Conservation (phyloP, 2,797 vertebrate species). For the Eulemur coronatus region DNA sequence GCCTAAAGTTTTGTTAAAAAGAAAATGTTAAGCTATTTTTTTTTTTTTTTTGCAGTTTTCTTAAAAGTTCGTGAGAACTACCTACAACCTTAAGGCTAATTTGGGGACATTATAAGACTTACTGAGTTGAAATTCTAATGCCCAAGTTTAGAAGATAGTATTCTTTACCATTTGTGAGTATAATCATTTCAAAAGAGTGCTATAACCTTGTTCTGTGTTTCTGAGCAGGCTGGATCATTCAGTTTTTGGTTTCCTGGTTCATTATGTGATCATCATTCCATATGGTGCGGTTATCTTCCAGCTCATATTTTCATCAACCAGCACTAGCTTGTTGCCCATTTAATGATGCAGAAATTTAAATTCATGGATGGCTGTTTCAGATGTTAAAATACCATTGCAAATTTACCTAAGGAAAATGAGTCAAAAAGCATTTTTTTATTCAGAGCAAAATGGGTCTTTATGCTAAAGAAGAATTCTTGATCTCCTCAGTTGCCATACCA, state of each 20-base stretch:
- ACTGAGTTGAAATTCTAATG: not conserved
- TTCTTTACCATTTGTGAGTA: not conserved
- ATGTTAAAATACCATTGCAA: constrained; percentile 76
- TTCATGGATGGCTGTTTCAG: constrained; percentile 69
- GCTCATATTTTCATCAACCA: constrained; percentile 76
- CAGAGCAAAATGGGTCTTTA: constrained; percentile 58
- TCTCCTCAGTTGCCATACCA: constrained; percentile 36
- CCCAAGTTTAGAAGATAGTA: not conserved
- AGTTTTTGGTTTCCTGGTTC: constrained; percentile 62
- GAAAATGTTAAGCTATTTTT: not conserved
- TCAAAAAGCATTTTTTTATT: constrained; percentile 68
- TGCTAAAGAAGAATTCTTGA: constrained; percentile 62
- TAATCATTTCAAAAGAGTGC: not conserved
- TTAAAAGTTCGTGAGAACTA: not conserved
- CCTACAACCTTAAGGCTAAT: not conserved
- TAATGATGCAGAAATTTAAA: constrained; percentile 80
- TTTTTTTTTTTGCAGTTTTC: not conserved
- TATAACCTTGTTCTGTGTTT: constrained; percentile 50
- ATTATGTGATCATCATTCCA: constrained; percentile 69
- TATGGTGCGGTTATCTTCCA: constrained; percentile 72
- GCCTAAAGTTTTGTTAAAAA: not conserved
- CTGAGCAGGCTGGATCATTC: not conserved
- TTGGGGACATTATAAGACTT: not conserved
- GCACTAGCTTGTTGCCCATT: constrained; percentile 65
- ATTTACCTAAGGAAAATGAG: constrained; percentile 78